Conservation (phyloP, 2,113 vertebrate species). For the human (Homo sapiens) region DNA sequence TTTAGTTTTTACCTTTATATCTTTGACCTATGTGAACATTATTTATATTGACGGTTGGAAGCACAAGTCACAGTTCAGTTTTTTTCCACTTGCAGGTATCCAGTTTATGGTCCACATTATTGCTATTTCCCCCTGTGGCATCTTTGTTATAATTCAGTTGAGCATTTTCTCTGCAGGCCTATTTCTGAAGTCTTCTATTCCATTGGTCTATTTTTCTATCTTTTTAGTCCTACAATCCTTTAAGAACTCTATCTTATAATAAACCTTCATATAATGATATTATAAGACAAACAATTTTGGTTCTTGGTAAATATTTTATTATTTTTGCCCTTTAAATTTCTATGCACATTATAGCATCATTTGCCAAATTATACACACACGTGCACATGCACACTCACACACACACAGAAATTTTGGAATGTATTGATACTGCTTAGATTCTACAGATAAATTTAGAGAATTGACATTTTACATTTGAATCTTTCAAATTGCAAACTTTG, state of each 20-base stretch:
- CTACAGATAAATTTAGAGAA: neutral
- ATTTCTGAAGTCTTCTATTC: neutral
- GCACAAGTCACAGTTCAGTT: neutral
- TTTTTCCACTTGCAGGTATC: neutral
- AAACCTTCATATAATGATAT: neutral
- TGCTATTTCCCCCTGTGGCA: neutral
- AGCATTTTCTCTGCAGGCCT: neutral
- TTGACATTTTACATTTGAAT: neutral
- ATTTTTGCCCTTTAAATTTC: neutral
- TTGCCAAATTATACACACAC: neutral
- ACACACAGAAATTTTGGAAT: neutral
- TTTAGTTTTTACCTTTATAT: neutral
- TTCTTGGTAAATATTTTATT: neutral
- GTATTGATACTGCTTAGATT: neutral
- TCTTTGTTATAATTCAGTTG: neutral
- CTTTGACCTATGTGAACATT: neutral
- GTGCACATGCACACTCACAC: too few relatives aligned
- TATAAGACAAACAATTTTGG: neutral
- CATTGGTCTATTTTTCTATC: neutral
- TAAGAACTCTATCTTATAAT: neutral
- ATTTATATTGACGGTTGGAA: neutral
- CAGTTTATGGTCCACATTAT: neutral
- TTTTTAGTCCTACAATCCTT: neutral
- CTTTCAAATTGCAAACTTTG: neutral
- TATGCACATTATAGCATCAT: neutral